These are phyloP conservation scores for Cnemophilus loriae DNA, from an alignment of 2,113 vertebrate species.

Conservation along the genomic window DNA sequence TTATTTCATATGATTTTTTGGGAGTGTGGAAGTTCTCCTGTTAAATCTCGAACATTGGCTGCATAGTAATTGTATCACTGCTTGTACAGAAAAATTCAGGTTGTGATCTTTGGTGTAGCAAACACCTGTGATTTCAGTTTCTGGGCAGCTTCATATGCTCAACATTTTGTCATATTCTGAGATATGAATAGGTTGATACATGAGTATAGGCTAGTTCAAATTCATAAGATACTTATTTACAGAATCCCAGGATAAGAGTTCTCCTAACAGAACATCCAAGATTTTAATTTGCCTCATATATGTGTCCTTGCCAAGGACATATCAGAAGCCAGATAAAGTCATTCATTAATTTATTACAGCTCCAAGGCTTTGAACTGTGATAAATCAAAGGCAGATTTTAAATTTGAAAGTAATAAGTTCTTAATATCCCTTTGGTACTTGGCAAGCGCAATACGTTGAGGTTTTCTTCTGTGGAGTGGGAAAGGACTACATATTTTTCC, in stretches of 20 bases:
- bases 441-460: neutral
- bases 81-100: neutral
- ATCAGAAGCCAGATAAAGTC: neutral
- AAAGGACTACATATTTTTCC: neutral
- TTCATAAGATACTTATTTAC: neutral
- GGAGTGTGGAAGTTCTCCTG: neutral
- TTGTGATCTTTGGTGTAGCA: neutral
- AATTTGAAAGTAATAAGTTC: neutral
- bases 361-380: neutral
- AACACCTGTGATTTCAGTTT: neutral
- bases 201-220: neutral
- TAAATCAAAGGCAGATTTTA: slow-evolving; percentile 5
- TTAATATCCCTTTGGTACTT: neutral
- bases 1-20: neutral
- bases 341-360: slow-evolving; percentile 20
- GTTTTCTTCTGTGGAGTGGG: neutral
- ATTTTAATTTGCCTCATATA: neutral
- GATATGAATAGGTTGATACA: neutral
- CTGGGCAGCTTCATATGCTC: neutral
- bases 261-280: neutral
- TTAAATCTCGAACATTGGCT: neutral
- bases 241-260: neutral
- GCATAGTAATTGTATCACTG: neutral
- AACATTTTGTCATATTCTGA: neutral
- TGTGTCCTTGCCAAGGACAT: neutral